phyloP scores from a whole-genome alignment of 1,140 invertebrate species.

The Meloidogyne exigua region DNA sequence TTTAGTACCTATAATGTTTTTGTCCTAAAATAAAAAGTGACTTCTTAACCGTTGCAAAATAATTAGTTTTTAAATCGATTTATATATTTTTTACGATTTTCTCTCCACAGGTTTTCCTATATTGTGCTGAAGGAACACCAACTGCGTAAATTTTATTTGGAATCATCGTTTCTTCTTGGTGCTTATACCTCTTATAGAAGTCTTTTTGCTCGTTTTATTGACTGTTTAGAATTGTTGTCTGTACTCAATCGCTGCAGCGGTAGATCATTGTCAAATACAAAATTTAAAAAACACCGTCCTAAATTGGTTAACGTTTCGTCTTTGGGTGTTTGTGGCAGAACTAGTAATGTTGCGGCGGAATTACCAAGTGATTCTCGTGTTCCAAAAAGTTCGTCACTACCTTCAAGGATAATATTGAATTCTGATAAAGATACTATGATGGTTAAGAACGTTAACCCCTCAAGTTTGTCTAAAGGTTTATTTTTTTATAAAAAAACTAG shows the following conservation, averaged over 20 bases:
- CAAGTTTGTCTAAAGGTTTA: not conserved
- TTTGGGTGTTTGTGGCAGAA: not conserved
- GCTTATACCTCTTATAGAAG: conserved; percentile 55
- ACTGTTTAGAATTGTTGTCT: conserved; percentile 58
- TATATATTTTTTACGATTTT: no score
- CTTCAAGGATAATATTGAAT: conserved; percentile 23
- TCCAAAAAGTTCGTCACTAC: conserved; percentile 59
- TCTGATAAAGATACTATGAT: not conserved
- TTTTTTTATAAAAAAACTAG: not conserved
- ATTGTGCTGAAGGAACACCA: conserved; percentile 61
- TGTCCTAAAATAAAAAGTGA: not conserved
- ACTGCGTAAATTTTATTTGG: conserved; percentile 46
- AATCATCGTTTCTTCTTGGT: conserved; percentile 52
- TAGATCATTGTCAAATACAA: conserved; percentile 2
- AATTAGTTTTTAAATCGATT: not conserved
- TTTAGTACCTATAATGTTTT: not conserved
- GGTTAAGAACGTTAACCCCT: conserved; percentile 16
- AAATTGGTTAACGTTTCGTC: not conserved
- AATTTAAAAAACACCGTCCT: not conserved
- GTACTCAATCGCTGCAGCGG: conserved; percentile 42
- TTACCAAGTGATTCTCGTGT: conserved; percentile 55
- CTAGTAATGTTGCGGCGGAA: conserved; percentile 30
- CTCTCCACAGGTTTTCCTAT: conserved; percentile 61
- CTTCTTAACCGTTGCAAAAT: no score
- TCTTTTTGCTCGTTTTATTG: conserved; percentile 57